Evolutionary conservation across 2,113 vertebrate species (phyloP).

Genomic region (Sphyrna mokarran): DNA sequence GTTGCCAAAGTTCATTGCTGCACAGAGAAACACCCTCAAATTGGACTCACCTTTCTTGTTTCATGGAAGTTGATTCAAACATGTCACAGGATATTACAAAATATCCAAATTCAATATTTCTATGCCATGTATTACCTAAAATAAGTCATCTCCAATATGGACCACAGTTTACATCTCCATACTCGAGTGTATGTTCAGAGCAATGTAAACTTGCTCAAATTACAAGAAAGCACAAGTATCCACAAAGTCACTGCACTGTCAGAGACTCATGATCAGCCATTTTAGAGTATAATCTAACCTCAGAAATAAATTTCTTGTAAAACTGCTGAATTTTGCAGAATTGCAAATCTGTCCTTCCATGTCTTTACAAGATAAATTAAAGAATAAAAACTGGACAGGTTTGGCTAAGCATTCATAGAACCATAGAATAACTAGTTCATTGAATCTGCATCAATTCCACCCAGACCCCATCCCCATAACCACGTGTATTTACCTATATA

Average conservation of each 20-base stretch:
- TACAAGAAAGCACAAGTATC: not conserved
- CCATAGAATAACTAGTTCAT: too few relatives aligned
- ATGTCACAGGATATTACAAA: not conserved
- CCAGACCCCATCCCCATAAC: too few relatives aligned
- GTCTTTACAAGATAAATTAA: not conserved
- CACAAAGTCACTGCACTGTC: not conserved
- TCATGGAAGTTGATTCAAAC: not conserved
- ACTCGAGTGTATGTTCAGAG: not conserved
- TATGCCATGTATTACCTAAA: not conserved
- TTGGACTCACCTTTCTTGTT: not conserved
- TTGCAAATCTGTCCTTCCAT: not conserved
- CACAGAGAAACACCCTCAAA: not conserved
- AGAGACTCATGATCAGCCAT: not conserved
- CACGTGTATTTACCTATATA: too few relatives aligned
- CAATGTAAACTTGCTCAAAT: not conserved
- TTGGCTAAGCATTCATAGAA: not conserved
- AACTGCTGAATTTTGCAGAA: not conserved
- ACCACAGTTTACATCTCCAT: not conserved
- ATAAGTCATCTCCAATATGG: not conserved
- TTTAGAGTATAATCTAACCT: not conserved
- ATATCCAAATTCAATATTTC: not conserved
- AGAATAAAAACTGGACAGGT: not conserved
- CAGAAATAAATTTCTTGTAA: not conserved
- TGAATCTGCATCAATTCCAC: too few relatives aligned
- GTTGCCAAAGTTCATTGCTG: not conserved